Conservation (phyloP, 2,888 invertebrate species). For the Drosophila maculinotata region DNA sequence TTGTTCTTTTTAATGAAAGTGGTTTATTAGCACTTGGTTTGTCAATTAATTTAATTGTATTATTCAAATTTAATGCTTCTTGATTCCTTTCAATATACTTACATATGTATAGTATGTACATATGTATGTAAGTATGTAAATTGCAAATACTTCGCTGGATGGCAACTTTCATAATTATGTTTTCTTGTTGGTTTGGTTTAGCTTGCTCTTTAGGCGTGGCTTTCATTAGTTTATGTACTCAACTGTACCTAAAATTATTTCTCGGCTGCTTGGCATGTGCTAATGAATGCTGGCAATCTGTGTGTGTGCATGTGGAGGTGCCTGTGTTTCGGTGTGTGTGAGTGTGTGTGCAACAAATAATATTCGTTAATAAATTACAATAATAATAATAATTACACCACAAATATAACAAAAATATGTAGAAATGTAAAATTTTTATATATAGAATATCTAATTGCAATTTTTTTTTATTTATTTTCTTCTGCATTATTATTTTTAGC, state of each 20-base stretch:
- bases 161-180: constrained; percentile 74
- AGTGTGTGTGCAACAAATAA: constrained; percentile 52
- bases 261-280: constrained; percentile 39
- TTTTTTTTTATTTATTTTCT: constrained; percentile 28
- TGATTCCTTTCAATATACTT: constrained; percentile 11
- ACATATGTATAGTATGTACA: constrained; percentile 7
- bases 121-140: constrained; percentile 20
- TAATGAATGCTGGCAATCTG: constrained; percentile 19
- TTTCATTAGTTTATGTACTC: constrained; percentile 18
- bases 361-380: constrained; percentile 46
- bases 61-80: constrained; percentile 22
- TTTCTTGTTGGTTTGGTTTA: constrained; percentile 17
- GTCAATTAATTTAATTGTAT: constrained; percentile 23
- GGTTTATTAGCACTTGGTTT: constrained; percentile 22
- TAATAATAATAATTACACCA: constrained; percentile 22
- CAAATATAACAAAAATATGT: constrained; percentile 41
- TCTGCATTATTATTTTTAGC: constrained; percentile 53
- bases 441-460: constrained; percentile 68
- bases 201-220: constrained; percentile 25
- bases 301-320: constrained; percentile 6
- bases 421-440: constrained; percentile 52
- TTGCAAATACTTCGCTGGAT: constrained; percentile 79
- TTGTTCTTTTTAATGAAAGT: constrained; percentile 40
- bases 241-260: constrained; percentile 26
- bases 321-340: constrained; percentile 14